Evolutionary conservation across 2,888 invertebrate species (phyloP).

Genomic region (Altica lythri): DNA sequence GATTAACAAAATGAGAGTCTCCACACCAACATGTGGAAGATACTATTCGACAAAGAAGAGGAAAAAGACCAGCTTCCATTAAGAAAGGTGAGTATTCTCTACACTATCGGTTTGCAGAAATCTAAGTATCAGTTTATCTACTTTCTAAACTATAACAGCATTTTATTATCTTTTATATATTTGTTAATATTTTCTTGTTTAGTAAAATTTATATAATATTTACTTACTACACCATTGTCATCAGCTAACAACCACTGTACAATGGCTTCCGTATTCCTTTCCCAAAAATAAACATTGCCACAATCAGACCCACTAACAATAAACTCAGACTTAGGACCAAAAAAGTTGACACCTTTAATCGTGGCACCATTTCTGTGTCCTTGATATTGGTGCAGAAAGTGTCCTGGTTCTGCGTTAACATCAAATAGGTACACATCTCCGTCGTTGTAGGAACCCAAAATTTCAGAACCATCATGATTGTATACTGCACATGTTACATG

Average conservation of each 20-base stretch:
- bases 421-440: slow-evolving; percentile 91
- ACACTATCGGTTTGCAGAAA: too few species aligned
- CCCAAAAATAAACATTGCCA: slow-evolving; percentile 88
- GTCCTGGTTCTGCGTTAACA: slow-evolving; percentile 60
- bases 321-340: slow-evolving; percentile 88
- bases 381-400: slow-evolving; percentile 61
- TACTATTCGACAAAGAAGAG: too few species aligned
- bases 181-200: not conserved
- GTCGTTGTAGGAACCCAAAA: slow-evolving; percentile 92
- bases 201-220: slow-evolving; percentile 1
- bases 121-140: too few species aligned
- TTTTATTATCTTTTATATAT: not conserved
- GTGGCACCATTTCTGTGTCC: slow-evolving; percentile 59
- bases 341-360: slow-evolving; percentile 88
- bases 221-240: slow-evolving; percentile 79
- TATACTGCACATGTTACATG: slow-evolving; percentile 90
- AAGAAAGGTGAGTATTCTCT: too few species aligned
- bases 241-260: slow-evolving; percentile 89
- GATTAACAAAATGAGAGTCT: too few species aligned
- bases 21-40: too few species aligned
- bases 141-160: too few species aligned
- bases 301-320: slow-evolving; percentile 94
- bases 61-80: too few species aligned
- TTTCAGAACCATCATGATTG: slow-evolving; percentile 88
- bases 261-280: slow-evolving; percentile 82